A percentile compares a stretch with the other conserved stretches of the same genome.
Conservation (phyloP, 2,113 vertebrate species). For the Anser cygnoides region DNA sequence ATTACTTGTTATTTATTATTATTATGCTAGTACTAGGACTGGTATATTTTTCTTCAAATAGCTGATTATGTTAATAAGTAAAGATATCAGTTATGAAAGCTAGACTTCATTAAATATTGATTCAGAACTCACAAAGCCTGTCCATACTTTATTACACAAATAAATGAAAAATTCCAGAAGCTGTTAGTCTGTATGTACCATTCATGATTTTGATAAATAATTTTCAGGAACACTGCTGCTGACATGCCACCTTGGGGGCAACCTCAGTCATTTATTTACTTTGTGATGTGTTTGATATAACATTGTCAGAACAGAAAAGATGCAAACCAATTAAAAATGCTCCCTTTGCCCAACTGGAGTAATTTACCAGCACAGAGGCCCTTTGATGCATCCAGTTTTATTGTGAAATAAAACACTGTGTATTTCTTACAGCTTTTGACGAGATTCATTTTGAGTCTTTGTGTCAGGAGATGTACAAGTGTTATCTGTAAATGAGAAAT, state of each 20-base stretch:
- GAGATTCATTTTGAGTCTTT: slow-evolving; percentile 71
- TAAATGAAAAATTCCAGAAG: slow-evolving; percentile 41
- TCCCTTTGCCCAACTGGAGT: slow-evolving; percentile 45
- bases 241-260: slow-evolving; percentile 49
- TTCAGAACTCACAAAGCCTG: slow-evolving; percentile 30
- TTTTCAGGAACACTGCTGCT: slow-evolving; percentile 43
- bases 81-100: slow-evolving; percentile 11
- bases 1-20: not conserved
- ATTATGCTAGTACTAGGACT: not conserved
- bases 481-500: slow-evolving; percentile 73
- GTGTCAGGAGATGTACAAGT: slow-evolving; percentile 73
- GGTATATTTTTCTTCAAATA: slow-evolving; percentile 34
- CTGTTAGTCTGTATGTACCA: slow-evolving; percentile 19
- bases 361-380: slow-evolving; percentile 51
- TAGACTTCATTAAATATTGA: slow-evolving; percentile 57
- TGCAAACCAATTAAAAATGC: slow-evolving; percentile 70
- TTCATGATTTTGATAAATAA: slow-evolving; percentile 62
- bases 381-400: slow-evolving; percentile 60
- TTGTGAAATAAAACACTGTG: slow-evolving; percentile 65
- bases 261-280: slow-evolving; percentile 63
- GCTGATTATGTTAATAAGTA: slow-evolving; percentile 40
- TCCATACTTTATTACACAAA: slow-evolving; percentile 44
- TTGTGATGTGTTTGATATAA: slow-evolving; percentile 67
- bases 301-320: slow-evolving; percentile 54
- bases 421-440: slow-evolving; percentile 47